Evolutionary conservation across 1,140 invertebrate species (phyloP).

Genomic region (Druon quercuslanigerum): DNA sequence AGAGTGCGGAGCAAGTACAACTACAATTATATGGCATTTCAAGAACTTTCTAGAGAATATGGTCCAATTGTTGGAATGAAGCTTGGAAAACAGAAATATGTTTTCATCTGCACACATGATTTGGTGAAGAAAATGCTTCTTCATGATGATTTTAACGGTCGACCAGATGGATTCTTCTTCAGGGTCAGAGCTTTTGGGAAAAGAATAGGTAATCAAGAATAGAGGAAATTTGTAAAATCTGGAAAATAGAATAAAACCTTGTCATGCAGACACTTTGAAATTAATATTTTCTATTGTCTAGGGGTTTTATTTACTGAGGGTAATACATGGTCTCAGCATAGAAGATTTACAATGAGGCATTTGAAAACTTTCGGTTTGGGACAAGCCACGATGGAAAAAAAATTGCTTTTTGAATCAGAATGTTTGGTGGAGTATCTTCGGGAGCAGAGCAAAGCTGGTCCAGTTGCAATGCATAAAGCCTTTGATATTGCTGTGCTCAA

Average conservation of each 20-base stretch:
- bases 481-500: slow-evolving; percentile 82
- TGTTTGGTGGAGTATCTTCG: slow-evolving; percentile 72
- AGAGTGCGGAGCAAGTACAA: slow-evolving; percentile 54
- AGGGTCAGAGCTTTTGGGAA: slow-evolving; percentile 79
- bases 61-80: slow-evolving; percentile 74
- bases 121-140: slow-evolving; percentile 78
- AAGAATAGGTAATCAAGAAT: slow-evolving; percentile 75
- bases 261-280: neutral
- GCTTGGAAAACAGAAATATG: slow-evolving; percentile 78
- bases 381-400: slow-evolving; percentile 77
- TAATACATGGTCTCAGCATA: slow-evolving; percentile 77
- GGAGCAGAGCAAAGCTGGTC: slow-evolving; percentile 49
- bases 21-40: slow-evolving; percentile 67
- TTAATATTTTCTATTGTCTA: slow-evolving; percentile 52
- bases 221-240: neutral
- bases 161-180: slow-evolving; percentile 84
- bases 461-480: slow-evolving; percentile 73
- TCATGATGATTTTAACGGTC: slow-evolving; percentile 81
- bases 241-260: slow-evolving; percentile 32
- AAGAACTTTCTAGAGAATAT: slow-evolving; percentile 62
- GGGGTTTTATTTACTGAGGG: slow-evolving; percentile 83
- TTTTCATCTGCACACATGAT: slow-evolving; percentile 79
- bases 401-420: slow-evolving; percentile 78
- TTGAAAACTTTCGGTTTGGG: slow-evolving; percentile 80
- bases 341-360: slow-evolving; percentile 78